These are phyloP conservation scores for Brienomyrus longianalis DNA, from an alignment of 2,113 vertebrate genomes.

Conservation along the genomic window DNA sequence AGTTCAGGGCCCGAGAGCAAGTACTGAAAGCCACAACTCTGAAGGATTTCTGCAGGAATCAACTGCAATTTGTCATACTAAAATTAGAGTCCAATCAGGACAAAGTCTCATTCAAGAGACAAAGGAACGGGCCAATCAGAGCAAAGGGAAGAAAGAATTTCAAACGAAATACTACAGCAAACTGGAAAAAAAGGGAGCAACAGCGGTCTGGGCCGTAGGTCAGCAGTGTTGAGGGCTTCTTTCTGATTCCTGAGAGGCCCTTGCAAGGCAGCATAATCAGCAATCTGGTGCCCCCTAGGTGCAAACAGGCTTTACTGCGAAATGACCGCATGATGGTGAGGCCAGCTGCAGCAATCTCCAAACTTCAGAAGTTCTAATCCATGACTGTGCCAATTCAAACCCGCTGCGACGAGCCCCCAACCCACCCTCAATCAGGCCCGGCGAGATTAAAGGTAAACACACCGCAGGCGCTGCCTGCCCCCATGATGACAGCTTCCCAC, in stretches of 20 bases:
- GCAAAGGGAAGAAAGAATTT: neutral
- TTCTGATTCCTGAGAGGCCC: neutral
- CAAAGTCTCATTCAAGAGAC: neutral
- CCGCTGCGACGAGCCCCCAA: slow-evolving; percentile 23
- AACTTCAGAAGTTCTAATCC: neutral
- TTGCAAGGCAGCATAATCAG: neutral
- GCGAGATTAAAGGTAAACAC: slow-evolving; percentile 75
- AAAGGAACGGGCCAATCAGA: neutral
- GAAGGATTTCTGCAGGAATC: neutral
- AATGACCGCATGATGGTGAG: neutral
- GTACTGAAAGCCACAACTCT: neutral
- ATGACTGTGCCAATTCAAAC: neutral
- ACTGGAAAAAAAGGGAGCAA: neutral
- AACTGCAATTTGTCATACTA: neutral
- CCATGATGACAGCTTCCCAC: slow-evolving; percentile 65
- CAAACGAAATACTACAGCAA: neutral
- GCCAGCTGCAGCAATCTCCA: neutral
- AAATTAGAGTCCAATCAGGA: neutral
- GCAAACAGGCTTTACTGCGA: neutral
- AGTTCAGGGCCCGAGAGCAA: neutral
- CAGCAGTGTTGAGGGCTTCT: neutral
- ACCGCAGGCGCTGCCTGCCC: slow-evolving; percentile 61
- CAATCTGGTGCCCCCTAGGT: neutral
- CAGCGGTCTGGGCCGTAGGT: neutral
- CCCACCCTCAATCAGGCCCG: slow-evolving; percentile 72